phyloP scores from a whole-genome alignment of 30 jellyfish, hydroid and myxozoan species.

The Aurelia aurita complex sp. Pacific region DNA sequence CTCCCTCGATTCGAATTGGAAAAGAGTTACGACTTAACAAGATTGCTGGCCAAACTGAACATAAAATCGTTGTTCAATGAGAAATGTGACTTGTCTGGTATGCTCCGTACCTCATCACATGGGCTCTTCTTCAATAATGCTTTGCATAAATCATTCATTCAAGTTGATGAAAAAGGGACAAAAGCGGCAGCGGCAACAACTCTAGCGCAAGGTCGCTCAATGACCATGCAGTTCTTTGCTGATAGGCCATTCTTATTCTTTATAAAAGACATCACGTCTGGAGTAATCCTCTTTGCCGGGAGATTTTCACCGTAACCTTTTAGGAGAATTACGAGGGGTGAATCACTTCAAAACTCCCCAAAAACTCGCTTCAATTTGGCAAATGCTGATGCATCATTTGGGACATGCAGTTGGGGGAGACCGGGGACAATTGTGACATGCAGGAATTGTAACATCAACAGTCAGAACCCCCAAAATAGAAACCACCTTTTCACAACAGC shows the following conservation, averaged over 20 bases:
- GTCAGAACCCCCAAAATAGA: no score
- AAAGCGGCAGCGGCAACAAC: constrained; percentile 96
- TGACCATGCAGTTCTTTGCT: constrained; percentile 60
- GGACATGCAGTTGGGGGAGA: no score
- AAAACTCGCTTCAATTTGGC: no score
- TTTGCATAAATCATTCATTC: constrained; percentile 80
- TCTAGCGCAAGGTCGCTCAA: constrained; percentile 41
- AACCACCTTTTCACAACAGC: no score
- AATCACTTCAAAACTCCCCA: no score
- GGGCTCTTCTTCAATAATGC: constrained; percentile 72
- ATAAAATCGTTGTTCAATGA: constrained; percentile 57
- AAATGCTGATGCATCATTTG: no score
- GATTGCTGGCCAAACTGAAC: constrained; percentile 37
- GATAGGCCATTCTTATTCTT: constrained; percentile 86
- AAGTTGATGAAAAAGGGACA: constrained; percentile 89
- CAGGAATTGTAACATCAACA: no score
- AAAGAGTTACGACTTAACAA: constrained; percentile 13
- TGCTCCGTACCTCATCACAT: constrained; percentile 37
- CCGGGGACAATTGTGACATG: no score
- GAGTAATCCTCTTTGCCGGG: constrained; percentile 77
- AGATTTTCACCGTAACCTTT: constrained; percentile 36
- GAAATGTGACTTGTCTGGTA: constrained; percentile 72
- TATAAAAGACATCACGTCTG: constrained; percentile 49
- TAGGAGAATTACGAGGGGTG: no score
- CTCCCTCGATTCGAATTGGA: constrained; percentile 76